These are phyloP conservation scores for Martes martes DNA, from an alignment of 2,113 vertebrate genomes.

Conservation along the genomic window DNA sequence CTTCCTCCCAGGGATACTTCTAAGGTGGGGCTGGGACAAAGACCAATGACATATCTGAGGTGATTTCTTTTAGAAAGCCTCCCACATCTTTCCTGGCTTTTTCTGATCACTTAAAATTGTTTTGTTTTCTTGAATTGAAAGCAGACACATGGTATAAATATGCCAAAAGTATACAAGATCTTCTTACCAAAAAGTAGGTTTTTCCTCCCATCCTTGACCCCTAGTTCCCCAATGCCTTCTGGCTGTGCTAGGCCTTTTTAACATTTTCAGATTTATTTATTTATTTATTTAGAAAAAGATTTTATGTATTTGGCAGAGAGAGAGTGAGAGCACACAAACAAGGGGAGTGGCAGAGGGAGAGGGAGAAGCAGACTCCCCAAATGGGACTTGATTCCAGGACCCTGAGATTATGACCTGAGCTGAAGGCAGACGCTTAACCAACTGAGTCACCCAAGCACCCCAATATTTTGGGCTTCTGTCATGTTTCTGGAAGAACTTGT, in stretches of 20 bases:
- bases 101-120: background rate
- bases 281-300: background rate
- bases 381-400: background rate
- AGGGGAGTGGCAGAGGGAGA: background rate
- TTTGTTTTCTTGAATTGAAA: background rate
- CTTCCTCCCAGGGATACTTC: background rate
- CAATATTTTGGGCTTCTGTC: background rate
- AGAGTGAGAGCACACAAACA: background rate
- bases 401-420: background rate
- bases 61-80: background rate
- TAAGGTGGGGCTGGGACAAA: background rate
- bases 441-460: background rate
- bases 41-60: rapidly evolving
- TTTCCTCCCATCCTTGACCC: background rate
- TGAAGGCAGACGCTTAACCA: background rate
- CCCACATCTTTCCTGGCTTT: background rate
- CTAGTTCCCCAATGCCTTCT: background rate
- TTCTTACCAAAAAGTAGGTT: background rate
- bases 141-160: background rate
- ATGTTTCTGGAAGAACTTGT: background rate
- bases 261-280: background rate
- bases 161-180: background rate
- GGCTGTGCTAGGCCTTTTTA: background rate
- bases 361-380: background rate
- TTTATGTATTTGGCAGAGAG: background rate